Percentiles rank a stretch among this genome's conserved stretches.
Conservation (phyloP, 2,113 vertebrate genomes). For the Halcyon malimbica region DNA sequence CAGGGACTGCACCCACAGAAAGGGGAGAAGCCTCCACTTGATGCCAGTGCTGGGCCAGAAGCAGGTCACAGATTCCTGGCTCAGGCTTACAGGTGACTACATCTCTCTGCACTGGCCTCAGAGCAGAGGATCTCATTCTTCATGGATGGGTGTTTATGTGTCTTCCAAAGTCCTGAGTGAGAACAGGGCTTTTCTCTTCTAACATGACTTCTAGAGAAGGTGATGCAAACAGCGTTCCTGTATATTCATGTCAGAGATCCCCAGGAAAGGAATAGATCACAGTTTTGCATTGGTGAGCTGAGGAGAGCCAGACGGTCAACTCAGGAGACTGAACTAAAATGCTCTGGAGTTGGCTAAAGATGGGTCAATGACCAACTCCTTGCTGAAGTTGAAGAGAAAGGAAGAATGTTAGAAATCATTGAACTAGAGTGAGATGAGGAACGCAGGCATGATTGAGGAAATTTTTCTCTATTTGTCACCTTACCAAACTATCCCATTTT, state of each 20-base stretch:
- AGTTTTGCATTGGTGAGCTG: not conserved
- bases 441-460: not conserved
- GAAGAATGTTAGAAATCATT: not conserved
- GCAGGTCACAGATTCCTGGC: rapidly evolving
- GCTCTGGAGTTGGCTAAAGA: not conserved
- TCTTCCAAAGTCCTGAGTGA: not conserved
- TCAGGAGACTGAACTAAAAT: not conserved
- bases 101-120: not conserved
- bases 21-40: not conserved
- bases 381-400: not conserved
- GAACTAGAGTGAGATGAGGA: not conserved
- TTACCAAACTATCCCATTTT: not conserved
- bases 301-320: not conserved
- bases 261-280: not conserved
- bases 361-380: no score
- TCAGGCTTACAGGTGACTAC: rapidly evolving
- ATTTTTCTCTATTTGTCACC: not conserved
- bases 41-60: rapidly evolving
- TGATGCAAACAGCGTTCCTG: not conserved
- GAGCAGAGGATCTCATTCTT: not conserved
- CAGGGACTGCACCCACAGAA: rapidly evolving
- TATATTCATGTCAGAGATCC: not conserved
- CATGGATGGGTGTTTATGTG: not conserved
- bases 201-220: not conserved
- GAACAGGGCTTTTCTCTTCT: not conserved